Conservation (phyloP, 2,888 invertebrate species). For the Psylliodes chrysocephalus region DNA sequence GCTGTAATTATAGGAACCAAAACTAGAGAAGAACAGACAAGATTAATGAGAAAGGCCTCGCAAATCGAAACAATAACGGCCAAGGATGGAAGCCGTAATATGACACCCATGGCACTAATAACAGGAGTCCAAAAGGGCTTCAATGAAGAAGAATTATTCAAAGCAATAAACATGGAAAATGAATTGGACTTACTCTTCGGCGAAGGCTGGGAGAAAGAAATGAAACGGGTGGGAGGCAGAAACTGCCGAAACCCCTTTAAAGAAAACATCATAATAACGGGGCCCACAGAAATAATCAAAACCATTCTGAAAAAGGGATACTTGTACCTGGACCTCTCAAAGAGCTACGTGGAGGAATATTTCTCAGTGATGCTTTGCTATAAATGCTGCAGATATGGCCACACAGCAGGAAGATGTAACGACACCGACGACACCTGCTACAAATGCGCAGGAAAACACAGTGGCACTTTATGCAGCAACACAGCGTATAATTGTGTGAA, state of each 20-base stretch:
- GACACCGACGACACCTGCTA: not conserved
- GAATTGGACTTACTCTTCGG: not conserved
- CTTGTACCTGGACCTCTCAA: not conserved
- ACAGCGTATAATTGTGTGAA: conserved; percentile 6
- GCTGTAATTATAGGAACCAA: not conserved
- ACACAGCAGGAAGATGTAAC: not conserved
- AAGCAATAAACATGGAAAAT: not conserved
- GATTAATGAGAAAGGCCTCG: too few species aligned
- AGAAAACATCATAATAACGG: not conserved
- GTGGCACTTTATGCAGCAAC: not conserved
- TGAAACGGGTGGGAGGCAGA: not conserved
- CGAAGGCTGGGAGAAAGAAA: not conserved
- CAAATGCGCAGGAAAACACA: not conserved
- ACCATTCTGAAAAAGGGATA: not conserved
- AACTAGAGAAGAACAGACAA: not conserved
- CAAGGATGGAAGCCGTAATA: too few species aligned
- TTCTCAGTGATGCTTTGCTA: not conserved
- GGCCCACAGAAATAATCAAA: not conserved
- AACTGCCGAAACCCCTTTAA: not conserved
- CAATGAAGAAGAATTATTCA: too few species aligned
- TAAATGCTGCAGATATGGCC: conserved; percentile 3
- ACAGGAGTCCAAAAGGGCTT: too few species aligned
- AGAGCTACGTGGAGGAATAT: not conserved
- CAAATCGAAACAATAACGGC: not conserved
- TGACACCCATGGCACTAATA: too few species aligned